Conservation (phyloP, 2,888 invertebrate genomes). For the Liopterus haemorrhoidalis region DNA sequence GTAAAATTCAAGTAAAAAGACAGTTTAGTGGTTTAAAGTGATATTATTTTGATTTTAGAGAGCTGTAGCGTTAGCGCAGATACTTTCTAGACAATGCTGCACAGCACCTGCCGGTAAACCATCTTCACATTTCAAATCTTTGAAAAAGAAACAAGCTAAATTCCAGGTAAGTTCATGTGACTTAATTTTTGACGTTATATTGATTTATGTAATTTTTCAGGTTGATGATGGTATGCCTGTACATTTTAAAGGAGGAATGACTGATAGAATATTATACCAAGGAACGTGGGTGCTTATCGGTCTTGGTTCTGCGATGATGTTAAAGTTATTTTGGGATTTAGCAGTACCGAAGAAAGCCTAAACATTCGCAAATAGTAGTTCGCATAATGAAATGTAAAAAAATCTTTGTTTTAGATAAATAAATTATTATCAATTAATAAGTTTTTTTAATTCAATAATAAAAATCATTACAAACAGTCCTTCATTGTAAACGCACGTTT, state of each 20-base stretch:
- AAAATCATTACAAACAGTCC: conserved; percentile 1
- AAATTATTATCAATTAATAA: too few species aligned
- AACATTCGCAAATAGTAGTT: background rate
- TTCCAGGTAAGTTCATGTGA: conserved; percentile 34
- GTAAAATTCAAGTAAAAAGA: background rate
- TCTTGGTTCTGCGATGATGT: conserved; percentile 40
- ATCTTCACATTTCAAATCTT: conserved; percentile 16
- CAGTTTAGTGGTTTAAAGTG: background rate
- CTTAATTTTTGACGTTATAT: conserved; percentile 1
- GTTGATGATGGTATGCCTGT: conserved; percentile 54
- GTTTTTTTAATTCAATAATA: conserved; percentile 19
- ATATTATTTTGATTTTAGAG: conserved; percentile 8
- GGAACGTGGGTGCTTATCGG: conserved; percentile 41
- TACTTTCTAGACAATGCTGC: conserved; percentile 7
- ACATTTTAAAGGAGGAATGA: conserved; percentile 54
- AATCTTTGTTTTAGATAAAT: too few species aligned
- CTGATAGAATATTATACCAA: conserved; percentile 48
- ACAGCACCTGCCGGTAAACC: background rate
- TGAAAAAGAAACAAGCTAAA: conserved; percentile 36
- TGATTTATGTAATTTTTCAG: conserved; percentile 40
- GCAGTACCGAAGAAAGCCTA: conserved; percentile 32
- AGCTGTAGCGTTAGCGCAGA: conserved; percentile 13
- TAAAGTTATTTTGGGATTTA: conserved; percentile 36
- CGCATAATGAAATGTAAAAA: too few species aligned
- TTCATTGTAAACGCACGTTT: too few species aligned